phyloP scores from a whole-genome alignment of 2,888 invertebrate genomes.

The Harmothoe impar region DNA sequence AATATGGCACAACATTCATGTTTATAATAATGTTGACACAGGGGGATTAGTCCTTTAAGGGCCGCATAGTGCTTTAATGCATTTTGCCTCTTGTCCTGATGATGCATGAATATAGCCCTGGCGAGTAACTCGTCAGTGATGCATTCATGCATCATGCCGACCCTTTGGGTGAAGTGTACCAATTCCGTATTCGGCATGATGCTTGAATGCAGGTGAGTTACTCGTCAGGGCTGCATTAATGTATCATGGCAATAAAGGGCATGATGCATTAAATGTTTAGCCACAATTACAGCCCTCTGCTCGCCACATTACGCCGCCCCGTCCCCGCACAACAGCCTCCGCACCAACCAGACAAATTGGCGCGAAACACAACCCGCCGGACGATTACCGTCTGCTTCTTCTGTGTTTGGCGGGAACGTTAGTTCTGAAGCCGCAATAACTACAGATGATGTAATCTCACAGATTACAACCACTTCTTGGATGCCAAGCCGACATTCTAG shows the following conservation, averaged over 20 bases:
- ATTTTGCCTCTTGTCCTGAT: too few relatives aligned
- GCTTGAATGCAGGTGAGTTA: too few relatives aligned
- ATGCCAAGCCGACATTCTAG: background rate
- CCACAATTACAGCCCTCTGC: constrained; percentile 9
- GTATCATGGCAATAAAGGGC: too few relatives aligned
- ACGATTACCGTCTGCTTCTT: background rate
- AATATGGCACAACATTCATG: constrained; percentile 55
- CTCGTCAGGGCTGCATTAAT: too few relatives aligned
- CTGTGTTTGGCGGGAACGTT: background rate
- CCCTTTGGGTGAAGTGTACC: too few relatives aligned
- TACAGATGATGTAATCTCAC: constrained; percentile 6
- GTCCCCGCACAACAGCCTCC: background rate
- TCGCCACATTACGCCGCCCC: background rate
- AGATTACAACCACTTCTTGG: constrained; percentile 26
- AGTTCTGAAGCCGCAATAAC: constrained; percentile 15
- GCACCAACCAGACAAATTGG: constrained; percentile 42
- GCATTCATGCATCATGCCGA: too few relatives aligned
- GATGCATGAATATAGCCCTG: too few relatives aligned
- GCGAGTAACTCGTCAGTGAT: too few relatives aligned
- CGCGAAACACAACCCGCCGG: constrained; percentile 6
- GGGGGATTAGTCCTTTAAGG: constrained; percentile 56
- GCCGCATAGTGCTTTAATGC: too few relatives aligned
- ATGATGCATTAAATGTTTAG: too few relatives aligned
- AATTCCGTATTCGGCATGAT: too few relatives aligned
- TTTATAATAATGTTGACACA: constrained; percentile 59